These are phyloP conservation scores for Drosophila sturtevanti DNA, from an alignment of 1,140 invertebrate species.

Conservation along the genomic window DNA sequence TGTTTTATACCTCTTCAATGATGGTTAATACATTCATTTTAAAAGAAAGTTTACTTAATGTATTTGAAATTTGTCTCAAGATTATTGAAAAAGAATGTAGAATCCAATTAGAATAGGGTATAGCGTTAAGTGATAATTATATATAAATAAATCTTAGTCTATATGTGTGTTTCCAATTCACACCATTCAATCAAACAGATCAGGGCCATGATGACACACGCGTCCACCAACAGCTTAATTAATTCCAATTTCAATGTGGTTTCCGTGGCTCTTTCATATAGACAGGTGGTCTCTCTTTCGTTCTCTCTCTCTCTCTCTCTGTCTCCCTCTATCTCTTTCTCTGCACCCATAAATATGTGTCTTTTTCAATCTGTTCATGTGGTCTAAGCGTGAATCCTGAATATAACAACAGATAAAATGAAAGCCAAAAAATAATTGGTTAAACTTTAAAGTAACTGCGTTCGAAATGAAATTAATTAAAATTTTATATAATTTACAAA, in stretches of 20 bases:
- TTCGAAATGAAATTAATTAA: slow-evolving; percentile 38
- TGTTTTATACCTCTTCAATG: not conserved
- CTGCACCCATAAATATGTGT: not conserved
- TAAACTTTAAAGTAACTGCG: not conserved
- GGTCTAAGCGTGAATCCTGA: slow-evolving; percentile 53
- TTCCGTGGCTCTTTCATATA: not conserved
- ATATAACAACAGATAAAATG: slow-evolving; percentile 43
- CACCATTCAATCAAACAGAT: slow-evolving; percentile 32
- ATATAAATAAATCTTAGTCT: slow-evolving; percentile 1
- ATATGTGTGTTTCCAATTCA: not conserved
- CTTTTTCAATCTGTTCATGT: slow-evolving; percentile 39
- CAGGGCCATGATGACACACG: slow-evolving; percentile 48
- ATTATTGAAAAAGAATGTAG: not conserved
- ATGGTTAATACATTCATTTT: not conserved
- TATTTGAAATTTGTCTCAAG: not conserved
- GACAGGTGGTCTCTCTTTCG: not conserved
- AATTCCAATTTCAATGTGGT: slow-evolving; percentile 14
- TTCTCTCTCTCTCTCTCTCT: not conserved
- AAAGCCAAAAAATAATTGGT: slow-evolving; percentile 43
- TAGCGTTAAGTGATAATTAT: slow-evolving; percentile 26
- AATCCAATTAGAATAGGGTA: not conserved
- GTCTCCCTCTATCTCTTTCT: not conserved
- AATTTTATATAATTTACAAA: slow-evolving; percentile 15
- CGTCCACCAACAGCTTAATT: slow-evolving; percentile 23
- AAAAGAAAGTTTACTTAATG: not conserved